Evolutionary conservation across 2,888 invertebrate species (phyloP).

Genomic region (Oscheius sp.): DNA sequence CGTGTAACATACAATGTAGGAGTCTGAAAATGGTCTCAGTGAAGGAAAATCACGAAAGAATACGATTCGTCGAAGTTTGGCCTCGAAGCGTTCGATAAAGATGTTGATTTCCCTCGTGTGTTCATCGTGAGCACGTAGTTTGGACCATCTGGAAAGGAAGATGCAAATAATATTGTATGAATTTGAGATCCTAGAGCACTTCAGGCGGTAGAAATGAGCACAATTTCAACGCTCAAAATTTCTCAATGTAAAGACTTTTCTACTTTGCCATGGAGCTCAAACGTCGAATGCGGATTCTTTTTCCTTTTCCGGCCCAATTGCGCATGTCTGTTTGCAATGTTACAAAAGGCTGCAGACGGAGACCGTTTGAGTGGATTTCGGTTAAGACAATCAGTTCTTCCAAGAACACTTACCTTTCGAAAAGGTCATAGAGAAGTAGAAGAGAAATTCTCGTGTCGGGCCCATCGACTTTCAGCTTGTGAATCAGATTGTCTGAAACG

Average conservation of each 20-base stretch:
- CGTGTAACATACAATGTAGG: not conserved
- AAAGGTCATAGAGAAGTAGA: conserved; percentile 10
- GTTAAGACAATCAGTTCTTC: too few relatives aligned
- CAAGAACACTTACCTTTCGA: conserved; percentile 19
- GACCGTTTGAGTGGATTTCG: too few relatives aligned
- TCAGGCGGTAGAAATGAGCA: too few relatives aligned
- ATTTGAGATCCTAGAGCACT: too few relatives aligned
- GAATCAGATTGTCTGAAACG: conserved; percentile 24
- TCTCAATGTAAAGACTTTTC: too few relatives aligned
- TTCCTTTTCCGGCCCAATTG: too few relatives aligned
- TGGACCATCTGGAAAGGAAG: conserved; percentile 8
- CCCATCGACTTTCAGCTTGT: not conserved
- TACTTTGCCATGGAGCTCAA: too few relatives aligned
- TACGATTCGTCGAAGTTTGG: conserved; percentile 2
- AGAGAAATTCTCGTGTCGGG: conserved; percentile 6
- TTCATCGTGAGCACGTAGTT: not conserved
- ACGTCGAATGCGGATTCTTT: too few relatives aligned
- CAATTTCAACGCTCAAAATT: too few relatives aligned
- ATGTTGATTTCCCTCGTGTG: conserved; percentile 13
- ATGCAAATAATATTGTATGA: not conserved
- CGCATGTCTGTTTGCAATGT: too few relatives aligned
- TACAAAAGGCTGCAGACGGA: too few relatives aligned
- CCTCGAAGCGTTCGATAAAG: not conserved
- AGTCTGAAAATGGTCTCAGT: not conserved
- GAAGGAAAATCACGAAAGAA: not conserved